Base-by-base conservation (phyloP, 2,797 vertebrate species). In the Fistularia tabacaria region DNA sequence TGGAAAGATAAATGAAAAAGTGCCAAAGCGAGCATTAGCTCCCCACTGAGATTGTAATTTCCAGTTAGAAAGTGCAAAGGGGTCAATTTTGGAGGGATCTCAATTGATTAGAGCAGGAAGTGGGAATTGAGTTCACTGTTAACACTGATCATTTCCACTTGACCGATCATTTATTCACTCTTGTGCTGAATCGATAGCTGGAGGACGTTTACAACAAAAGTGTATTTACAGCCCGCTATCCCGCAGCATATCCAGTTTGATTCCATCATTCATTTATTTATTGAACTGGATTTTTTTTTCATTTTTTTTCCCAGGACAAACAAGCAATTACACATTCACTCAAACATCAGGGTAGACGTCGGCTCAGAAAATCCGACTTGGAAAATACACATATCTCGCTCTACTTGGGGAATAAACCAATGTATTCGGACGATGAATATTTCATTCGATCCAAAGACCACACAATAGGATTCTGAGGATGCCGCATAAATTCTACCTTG, bases 401-500 rank as follows among this genome's bases (percentile, higher is more conserved):
- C 25, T 25, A 25, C 25, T 25, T 5, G 25, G 25, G 25, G 25
- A 25, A 25, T 25, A 65, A 83, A 80, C 57, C 66, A 84, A 88
- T 82, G 81, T 81, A 61, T 81, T 80, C 71, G 39, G 61, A 12
- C 61, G 15, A 83, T 89, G 69, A 85, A 88, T 87, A 86, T 87
- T 88, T 88, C 51, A 87, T 85, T 77, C 46, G 59, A 53, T 79
- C 73, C 77, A 5, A 25, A 25, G 25, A 82, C 82, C 80, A 47
- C 83, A 90, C 82, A 86, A 84, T 84, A 85, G 66, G 67, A 78
- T 66, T 82, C 65, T 74, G 46, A 46, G 68, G 79, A 90, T 71
- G 73, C 62, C 80, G 71, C 73, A 77, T 87, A 81, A 82, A 89
- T 92, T 89, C 89, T 64, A 82, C 82, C 74, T 85, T 82, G 80